These are phyloP conservation scores for Boulengerochromis microlepis DNA, from an alignment of 2,113 vertebrate species.

Conservation along the genomic window DNA sequence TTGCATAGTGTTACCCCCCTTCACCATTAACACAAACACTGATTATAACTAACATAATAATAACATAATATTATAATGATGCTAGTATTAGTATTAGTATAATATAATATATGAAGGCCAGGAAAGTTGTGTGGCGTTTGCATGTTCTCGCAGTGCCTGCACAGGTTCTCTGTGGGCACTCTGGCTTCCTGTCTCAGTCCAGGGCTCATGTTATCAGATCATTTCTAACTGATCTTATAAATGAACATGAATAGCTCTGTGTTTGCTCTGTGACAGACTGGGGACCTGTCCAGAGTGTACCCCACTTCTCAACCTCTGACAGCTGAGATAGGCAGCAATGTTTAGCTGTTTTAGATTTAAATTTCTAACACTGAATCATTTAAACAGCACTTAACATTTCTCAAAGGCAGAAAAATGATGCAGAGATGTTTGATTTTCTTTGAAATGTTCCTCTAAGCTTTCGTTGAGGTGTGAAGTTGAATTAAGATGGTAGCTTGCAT, in stretches of 20 bases:
- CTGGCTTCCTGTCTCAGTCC: not conserved
- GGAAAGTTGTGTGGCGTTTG: not conserved
- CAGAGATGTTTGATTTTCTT: not conserved
- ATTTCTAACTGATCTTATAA: not conserved
- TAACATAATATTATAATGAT: not conserved
- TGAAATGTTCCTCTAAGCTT: not conserved
- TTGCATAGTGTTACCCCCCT: not conserved
- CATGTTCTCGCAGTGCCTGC: not conserved
- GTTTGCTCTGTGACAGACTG: not conserved
- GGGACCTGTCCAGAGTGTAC: fast-evolving
- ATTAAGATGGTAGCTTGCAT: not conserved
- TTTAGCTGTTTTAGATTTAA: not conserved
- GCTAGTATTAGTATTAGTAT: not conserved
- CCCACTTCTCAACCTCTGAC: not conserved
- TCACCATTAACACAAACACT: not conserved
- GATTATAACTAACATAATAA: not conserved
- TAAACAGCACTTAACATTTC: not conserved
- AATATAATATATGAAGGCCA: not conserved
- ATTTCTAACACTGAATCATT: not conserved
- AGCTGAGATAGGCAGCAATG: not conserved
- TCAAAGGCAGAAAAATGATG: fast-evolving
- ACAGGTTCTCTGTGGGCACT: fast-evolving
- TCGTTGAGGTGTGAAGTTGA: not conserved
- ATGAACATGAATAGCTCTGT: fast-evolving
- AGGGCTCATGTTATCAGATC: not conserved